These are phyloP conservation scores for Gonioctena quinquepunctata DNA, from an alignment of 1,140 invertebrate genomes.

Conservation along the genomic window DNA sequence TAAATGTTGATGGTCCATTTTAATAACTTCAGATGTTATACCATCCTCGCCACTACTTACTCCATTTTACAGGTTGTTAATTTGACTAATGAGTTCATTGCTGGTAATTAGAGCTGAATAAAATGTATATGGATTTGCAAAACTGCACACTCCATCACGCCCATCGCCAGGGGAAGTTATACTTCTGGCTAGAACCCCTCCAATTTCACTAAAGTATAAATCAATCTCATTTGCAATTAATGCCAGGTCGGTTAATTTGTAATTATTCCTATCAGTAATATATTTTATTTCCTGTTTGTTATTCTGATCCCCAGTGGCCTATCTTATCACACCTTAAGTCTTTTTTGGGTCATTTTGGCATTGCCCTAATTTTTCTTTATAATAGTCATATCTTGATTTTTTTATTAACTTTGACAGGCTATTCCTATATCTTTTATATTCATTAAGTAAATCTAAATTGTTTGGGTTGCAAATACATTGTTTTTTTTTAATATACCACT, in stretches of 20 bases:
- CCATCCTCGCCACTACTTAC: slow-evolving; percentile 6
- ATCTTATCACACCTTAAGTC: not conserved
- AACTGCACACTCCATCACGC: no score
- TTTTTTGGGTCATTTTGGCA: not conserved
- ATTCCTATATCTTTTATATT: not conserved
- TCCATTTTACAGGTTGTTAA: not conserved
- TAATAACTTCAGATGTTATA: slow-evolving; percentile 4
- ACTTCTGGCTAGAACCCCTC: no score
- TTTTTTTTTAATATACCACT: not conserved
- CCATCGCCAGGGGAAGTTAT: no score
- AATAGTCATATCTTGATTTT: not conserved
- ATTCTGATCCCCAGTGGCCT: no score
- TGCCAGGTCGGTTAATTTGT: no score
- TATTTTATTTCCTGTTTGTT: no score
- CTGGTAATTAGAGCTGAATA: not conserved
- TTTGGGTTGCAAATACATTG: not conserved
- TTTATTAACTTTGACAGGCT: not conserved
- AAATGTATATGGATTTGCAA: no score
- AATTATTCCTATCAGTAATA: no score
- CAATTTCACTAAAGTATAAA: no score
- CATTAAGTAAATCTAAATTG: not conserved
- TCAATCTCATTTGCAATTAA: no score
- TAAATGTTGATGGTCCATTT: slow-evolving; percentile 6
- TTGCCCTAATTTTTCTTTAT: not conserved
- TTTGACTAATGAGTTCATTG: not conserved